Percentiles rank a stretch among this genome's conserved stretches.
These are phyloP conservation scores for Trididemnum clinides DNA, from an alignment of 23 tunicate species.

Conservation along the genomic window DNA sequence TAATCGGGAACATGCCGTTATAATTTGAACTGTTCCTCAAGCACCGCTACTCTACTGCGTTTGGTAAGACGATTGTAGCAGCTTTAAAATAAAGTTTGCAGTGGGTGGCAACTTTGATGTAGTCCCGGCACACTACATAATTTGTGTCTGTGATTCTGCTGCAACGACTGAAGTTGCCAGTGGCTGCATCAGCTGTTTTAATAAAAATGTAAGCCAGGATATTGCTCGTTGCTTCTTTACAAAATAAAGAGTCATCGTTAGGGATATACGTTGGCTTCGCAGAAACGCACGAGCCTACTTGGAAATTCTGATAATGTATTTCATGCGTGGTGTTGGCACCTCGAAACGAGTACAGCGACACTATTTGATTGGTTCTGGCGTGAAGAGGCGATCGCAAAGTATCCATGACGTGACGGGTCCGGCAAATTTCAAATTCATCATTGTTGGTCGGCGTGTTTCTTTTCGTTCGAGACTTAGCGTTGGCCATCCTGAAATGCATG, in stretches of 20 bases:
- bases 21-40: no score
- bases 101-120: not conserved
- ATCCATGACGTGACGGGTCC: not conserved
- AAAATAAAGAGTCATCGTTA: not conserved
- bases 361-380: not conserved
- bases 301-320: not conserved
- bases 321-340: not conserved
- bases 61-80: no score
- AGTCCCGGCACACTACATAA: not conserved
- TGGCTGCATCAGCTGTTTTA: not conserved
- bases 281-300: not conserved
- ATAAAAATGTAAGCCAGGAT: not conserved
- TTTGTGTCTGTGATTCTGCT: not conserved
- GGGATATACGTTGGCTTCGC: not conserved
- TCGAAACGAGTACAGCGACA: not conserved
- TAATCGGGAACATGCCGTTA: no score
- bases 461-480: no score
- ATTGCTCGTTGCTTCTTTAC: not conserved
- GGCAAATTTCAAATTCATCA: not conserved
- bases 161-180: not conserved
- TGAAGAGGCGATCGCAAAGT: not conserved
- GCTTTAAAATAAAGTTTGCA: conserved; percentile 6
- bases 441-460: no score
- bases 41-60: no score
- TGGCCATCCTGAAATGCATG: no score